Evolutionary conservation across 1,140 invertebrate genomes (phyloP), one percentile per base, ranked within the genome.

Genomic region (Trachymyrmex cornetzi): DNA sequence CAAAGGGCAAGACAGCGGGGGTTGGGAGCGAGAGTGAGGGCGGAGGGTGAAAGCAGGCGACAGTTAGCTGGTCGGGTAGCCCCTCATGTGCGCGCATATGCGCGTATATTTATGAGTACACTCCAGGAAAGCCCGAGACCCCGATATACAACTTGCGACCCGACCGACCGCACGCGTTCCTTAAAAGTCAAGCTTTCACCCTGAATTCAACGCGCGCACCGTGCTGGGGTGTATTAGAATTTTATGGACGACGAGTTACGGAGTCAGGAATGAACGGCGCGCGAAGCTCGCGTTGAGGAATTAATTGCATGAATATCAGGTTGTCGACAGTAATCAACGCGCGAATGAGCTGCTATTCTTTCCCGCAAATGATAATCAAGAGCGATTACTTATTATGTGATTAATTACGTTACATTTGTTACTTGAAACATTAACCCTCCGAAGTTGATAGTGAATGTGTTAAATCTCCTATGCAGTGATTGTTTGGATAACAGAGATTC

Each of bases 41-140:
- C 27, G 16, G n/a, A 57, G 53, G 71, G 64, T n/a, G 72, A 79
- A 50, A 86, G 75, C 63, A 69, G 75, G 53, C 27, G 75, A 0
- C 55, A n/a, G 55, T 84, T 82, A 72, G 66, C 57, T 74, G 57
- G 34, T 44, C 53, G 80, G 53, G 34, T 19, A 16, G 34, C 34
- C 44, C 63, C 34, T 84, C 67, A 84, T 38, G 57, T 71, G 80
- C 80, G 80, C 80, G 66, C 66, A 74, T 84, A 74, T 84, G 57
- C 80, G 53, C 69, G 80, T 3, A 14, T 74, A 74, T 84, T 84
- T 84, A 84, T 74, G 66, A 27, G 34, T 55, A 34, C 67, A 80
- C 77, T 80, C 77, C 27, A 55, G 63, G 63, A 80, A 80, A 67
- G 57, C 19, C 48, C 57, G 34, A 69, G 77, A 27, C 63, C 48